Evolutionary conservation across 64 coral and sea anemone genomes (phyloP).

Genomic region (Dendrophyllia cribrosa): DNA sequence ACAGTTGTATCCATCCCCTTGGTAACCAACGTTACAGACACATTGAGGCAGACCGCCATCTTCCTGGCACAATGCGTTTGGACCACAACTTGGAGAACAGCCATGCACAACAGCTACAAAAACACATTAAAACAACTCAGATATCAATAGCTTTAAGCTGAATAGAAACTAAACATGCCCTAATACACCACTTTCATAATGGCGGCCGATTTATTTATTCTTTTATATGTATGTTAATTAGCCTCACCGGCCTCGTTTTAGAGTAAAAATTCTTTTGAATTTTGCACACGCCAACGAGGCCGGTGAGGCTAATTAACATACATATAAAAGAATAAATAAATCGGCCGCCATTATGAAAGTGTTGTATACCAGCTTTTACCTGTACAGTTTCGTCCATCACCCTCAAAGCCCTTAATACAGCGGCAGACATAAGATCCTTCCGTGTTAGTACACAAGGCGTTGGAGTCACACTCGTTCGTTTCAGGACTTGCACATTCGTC

Average conservation of each 20-base stretch:
- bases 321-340: too few relatives aligned
- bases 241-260: too few relatives aligned
- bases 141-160: too few relatives aligned
- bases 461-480: conserved; percentile 24
- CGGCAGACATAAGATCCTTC: conserved; percentile 28
- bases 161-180: too few relatives aligned
- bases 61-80: conserved; percentile 7
- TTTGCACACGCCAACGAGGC: too few relatives aligned
- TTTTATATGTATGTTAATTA: too few relatives aligned
- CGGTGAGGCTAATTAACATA: too few relatives aligned
- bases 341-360: too few relatives aligned
- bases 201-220: too few relatives aligned
- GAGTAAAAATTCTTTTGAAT: too few relatives aligned
- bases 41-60: background rate
- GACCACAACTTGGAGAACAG: conserved; percentile 26
- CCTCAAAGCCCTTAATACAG: conserved; percentile 21
- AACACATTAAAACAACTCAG: too few relatives aligned
- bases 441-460: conserved; percentile 42
- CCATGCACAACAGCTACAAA: background rate
- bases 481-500: conserved; percentile 54
- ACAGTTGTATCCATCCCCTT: conserved; percentile 14
- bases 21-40: conserved; percentile 24
- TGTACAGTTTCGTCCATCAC: conserved; percentile 55
- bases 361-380: conserved; percentile 1
- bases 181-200: too few relatives aligned